Evolutionary conservation across 2,113 vertebrate species (phyloP), one percentile per base, ranked within the genome.

Genomic region (Grallaria varia): DNA sequence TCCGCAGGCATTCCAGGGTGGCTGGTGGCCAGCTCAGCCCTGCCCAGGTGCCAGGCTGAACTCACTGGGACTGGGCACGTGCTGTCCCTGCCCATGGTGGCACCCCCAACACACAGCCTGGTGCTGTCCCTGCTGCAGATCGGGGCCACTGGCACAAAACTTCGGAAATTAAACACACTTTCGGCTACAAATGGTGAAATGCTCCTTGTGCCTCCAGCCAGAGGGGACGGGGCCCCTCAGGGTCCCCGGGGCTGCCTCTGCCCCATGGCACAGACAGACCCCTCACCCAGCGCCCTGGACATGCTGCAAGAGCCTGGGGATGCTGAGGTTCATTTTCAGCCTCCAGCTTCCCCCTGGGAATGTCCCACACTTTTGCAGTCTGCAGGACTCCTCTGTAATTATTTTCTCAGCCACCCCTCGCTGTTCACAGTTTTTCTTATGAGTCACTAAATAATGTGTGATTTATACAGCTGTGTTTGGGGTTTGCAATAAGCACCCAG

Each of bases 281-380:
- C 63, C 19, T 68, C 39, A 23, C 6, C 31, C 49, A 4, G 25
- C 0, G 0, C 25, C 28, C 3, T 1, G 0, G 20, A 30, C 33
- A 49, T 0, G 3, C 81, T 76, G 59, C 40, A 8, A 3, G 12
- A 60, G 28, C 68, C 23, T 2, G 1, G 19, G 30, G 27, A 2
- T 25, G 74, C 83, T 31, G 44, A 14, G 44, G 4, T 15, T 37
- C 24, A 2, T 30, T 49, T 6, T 13, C 47, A 13, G 39, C 35
- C 15, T 31, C 17, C 14, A 37, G 78, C 27, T 50, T 12, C 39
- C 9, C 6, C 0, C 58, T 4, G 4, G 27, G 77, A 53, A 42
- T 5, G 1, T 44, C 73, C 30, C 0, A 2, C 0, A 0, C 63
- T 23, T 25, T 75, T 40, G 49, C 56, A 47, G 17, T 12, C 75